Base-by-base conservation (phyloP, 2,797 vertebrate species). In the Enteromius treurensis region DNA sequence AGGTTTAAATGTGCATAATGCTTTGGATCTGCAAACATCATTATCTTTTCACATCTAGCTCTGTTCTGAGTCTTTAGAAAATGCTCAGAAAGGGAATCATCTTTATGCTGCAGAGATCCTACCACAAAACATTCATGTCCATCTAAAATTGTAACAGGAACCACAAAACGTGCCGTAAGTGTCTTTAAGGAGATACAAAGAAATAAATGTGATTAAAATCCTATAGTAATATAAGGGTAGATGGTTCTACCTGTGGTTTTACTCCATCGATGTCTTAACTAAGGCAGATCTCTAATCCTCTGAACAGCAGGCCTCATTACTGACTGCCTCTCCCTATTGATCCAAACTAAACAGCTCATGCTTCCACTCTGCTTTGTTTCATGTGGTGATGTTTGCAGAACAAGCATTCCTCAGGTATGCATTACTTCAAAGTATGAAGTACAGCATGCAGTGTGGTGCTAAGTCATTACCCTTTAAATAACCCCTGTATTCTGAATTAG, bases 251-350 rank as follows among this genome's bases (percentile, higher is more conserved):
- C 77, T 65, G 77, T 60, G n/a, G 77, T 29, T 65, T 78, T 64
- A 49, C 11, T 65, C 60, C 26, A 64, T 78, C 42, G 14, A 19
- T 47, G 1, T 78, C 26, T 78, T 49, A 78, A 64, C 32, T 47
- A 76, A 76, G 58, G 23, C 40, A 71, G 69, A 82, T 69, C 42
- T 64, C 13, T 47, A 80, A 83, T 81, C 40, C 77, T 77, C 47
- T 32, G 51, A 85, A 83, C 69, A 82, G 55, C 78, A 58, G 23
- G 45, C 58, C 71, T 85, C 71, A 77, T 82, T 64, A 70, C 77
- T 17, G 60, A 32, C 64, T 82, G 69, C 3, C 47, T 76, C 67
- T 75, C 75, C 7, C 29, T 81, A 69, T 73, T 73, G 75, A 84
- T 79, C 77, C 65, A 69, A 34, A 53, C 78, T 42, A 80, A 69